Percentiles rank a stretch among this genome's conserved stretches.
Evolutionary conservation across 2,797 vertebrate species (phyloP).

Genomic region (Anisognathus igniventris): DNA sequence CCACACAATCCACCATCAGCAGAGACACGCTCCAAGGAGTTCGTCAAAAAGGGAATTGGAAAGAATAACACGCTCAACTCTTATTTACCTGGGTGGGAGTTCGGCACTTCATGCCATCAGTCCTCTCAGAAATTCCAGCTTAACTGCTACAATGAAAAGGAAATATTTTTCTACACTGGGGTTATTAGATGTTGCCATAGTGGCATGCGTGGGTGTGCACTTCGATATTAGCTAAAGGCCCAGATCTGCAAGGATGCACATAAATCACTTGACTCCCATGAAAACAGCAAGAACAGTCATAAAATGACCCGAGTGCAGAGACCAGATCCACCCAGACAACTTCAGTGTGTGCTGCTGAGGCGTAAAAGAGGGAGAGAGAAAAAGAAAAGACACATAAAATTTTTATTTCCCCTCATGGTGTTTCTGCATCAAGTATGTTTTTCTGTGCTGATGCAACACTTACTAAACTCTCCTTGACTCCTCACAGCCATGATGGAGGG

Average conservation of each 20-base stretch:
- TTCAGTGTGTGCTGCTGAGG: neutral
- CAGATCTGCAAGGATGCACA: neutral
- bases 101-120: neutral
- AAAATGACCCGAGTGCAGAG: neutral
- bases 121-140: slow-evolving; percentile 14
- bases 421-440: neutral
- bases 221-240: neutral
- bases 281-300: neutral
- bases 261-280: neutral
- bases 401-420: neutral
- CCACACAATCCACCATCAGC: neutral
- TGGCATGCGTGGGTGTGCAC: slow-evolving; percentile 4
- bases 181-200: neutral
- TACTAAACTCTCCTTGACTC: neutral
- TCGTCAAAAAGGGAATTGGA: neutral
- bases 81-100: slow-evolving; percentile 18
- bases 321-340: neutral
- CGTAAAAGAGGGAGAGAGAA: neutral
- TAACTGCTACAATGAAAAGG: slow-evolving; percentile 21
- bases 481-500: neutral
- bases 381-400: neutral
- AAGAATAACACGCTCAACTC: neutral
- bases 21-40: neutral
- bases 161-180: slow-evolving; percentile 38
- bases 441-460: neutral